Conservation (phyloP, 1,140 invertebrate genomes). For the Leptestheria dahalacensis region DNA sequence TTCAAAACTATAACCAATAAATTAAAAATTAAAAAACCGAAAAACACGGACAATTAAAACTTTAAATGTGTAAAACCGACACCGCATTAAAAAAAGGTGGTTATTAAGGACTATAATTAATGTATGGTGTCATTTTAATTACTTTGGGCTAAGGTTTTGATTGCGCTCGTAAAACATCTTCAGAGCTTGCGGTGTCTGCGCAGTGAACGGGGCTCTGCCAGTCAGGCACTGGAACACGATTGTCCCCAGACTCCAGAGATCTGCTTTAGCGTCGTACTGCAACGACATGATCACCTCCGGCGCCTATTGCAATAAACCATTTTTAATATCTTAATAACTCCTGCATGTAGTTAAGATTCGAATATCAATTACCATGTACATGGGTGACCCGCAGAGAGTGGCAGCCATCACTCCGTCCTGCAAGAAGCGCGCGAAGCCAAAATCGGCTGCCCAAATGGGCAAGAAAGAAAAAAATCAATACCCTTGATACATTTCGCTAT, state of each 20-base stretch:
- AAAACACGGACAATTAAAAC: no score
- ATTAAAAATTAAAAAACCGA: no score
- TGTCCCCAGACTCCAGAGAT: conserved; percentile 96
- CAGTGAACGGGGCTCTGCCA: conserved; percentile 95
- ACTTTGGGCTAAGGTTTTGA: conserved; percentile 88
- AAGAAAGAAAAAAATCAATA: conserved; percentile 9
- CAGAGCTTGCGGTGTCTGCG: conserved; percentile 92
- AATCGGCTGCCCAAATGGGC: conserved; percentile 59
- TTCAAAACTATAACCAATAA: no score
- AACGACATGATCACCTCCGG: conserved; percentile 99
- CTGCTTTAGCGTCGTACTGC: conserved; percentile 97
- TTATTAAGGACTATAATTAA: no score
- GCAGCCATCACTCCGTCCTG: conserved; percentile 99
- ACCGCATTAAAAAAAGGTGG: no score
- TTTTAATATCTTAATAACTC: no score
- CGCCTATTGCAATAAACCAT: conserved; percentile 39
- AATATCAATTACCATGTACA: conserved; percentile 78
- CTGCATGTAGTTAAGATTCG: neutral
- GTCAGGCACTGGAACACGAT: conserved; percentile 98
- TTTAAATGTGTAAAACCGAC: no score
- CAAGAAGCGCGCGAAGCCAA: conserved; percentile 96
- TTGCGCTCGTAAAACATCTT: conserved; percentile 96
- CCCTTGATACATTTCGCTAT: no score
- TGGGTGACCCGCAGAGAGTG: conserved; percentile 96
- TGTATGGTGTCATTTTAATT: conserved; percentile 27